Percentiles rank a stretch among this genome's conserved stretches.
Conservation (phyloP, 2,888 invertebrate species). For the Acrobasis repandana region DNA sequence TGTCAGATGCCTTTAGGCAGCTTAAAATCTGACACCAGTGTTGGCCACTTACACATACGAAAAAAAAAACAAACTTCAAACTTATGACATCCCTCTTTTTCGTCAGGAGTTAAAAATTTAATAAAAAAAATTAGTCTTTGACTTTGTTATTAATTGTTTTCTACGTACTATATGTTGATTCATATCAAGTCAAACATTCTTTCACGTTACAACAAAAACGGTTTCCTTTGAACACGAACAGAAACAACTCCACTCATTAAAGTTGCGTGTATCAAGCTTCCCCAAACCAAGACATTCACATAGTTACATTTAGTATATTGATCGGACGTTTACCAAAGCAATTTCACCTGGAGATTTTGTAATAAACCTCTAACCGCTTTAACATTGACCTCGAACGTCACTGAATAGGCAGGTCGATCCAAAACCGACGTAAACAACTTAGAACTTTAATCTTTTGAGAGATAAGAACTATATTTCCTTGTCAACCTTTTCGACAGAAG, state of each 20-base stretch:
- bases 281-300: neutral
- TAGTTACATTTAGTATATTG: constrained; percentile 11
- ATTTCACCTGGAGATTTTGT: constrained; percentile 19
- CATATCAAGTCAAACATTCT: too few relatives aligned
- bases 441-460: neutral
- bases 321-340: constrained; percentile 16
- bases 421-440: neutral
- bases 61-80: too few relatives aligned
- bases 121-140: too few relatives aligned
- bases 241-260: neutral
- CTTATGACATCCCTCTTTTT: too few relatives aligned
- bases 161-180: too few relatives aligned
- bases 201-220: too few relatives aligned
- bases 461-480: neutral
- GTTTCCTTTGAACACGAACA: too few relatives aligned
- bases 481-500: neutral
- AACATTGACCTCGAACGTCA: constrained; percentile 18
- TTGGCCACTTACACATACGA: too few relatives aligned
- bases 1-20: too few relatives aligned
- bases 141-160: too few relatives aligned
- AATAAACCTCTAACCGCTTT: constrained; percentile 20
- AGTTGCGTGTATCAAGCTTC: neutral
- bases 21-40: too few relatives aligned
- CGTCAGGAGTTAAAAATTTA: too few relatives aligned
- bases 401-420: constrained; percentile 1